Evolutionary conservation across 2,888 invertebrate species (phyloP).

Genomic region (Pinctada fucata): DNA sequence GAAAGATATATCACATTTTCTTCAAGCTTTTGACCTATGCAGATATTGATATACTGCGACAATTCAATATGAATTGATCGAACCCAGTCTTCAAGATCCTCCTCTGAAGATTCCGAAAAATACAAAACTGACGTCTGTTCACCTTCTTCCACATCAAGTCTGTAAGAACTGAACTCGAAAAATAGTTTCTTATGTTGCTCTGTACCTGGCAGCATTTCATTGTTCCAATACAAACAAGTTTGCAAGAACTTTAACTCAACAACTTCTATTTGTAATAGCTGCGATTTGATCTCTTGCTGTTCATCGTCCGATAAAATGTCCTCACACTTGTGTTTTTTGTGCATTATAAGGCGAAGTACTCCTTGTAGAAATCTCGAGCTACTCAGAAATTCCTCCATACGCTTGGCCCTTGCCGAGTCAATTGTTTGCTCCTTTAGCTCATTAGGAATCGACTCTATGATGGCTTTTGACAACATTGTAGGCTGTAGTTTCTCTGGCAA

Average conservation of each 20-base stretch:
- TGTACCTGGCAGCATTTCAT: background rate
- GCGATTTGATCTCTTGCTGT: background rate
- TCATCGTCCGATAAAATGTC: background rate
- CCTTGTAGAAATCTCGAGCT: background rate
- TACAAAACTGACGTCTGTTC: too few species aligned
- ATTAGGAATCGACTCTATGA: background rate
- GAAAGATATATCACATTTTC: background rate
- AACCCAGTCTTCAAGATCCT: background rate
- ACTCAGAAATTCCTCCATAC: slow-evolving; percentile 1
- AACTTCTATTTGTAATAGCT: background rate
- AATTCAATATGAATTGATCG: background rate
- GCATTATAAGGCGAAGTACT: background rate
- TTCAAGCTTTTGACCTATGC: background rate
- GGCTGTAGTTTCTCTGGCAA: slow-evolving; percentile 13
- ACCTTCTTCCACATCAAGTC: too few species aligned
- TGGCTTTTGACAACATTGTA: background rate
- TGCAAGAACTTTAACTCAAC: too few species aligned
- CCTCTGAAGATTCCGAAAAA: background rate
- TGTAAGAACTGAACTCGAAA: too few species aligned
- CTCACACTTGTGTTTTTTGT: background rate
- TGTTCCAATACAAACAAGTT: too few species aligned
- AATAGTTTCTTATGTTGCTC: background rate
- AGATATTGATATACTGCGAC: background rate
- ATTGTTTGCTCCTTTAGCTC: background rate
- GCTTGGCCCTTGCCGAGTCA: background rate